Base-by-base conservation (phyloP, 2,113 vertebrate species). In the Oreochromis tanganicae region DNA sequence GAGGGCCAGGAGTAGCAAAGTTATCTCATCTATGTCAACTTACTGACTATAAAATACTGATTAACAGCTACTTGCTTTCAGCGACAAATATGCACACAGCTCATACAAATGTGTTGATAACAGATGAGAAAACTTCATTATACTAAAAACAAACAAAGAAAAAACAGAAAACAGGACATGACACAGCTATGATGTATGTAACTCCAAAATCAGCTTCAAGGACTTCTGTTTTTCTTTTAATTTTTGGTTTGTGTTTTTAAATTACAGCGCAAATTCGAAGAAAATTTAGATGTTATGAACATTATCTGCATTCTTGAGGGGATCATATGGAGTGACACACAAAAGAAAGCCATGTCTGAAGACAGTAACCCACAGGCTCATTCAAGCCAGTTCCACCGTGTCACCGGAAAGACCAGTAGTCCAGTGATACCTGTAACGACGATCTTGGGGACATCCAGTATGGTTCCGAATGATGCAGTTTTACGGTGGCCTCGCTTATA, bases 361-460 rank as follows among this genome's bases (percentile, higher is more conserved):
- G 81, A 91, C 71, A 89, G 85, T 90, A 89, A 90, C 78, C 88
- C 80, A 87, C 36, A 57, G 89, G 85, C 80, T 86, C 21, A 85
- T 84, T 78, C 81, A 88, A 90, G 84, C 85, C 83, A 92, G 85
- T 84, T 85, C 79, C 85, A 88, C 83, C 94, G 56, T 71, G 59
- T 87, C 87, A 94, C 88, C 93, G 87, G 91, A 88, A 84, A 82
- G 88, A 91, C 92, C 88, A 75, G 88, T 57, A 84, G 90, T 90
- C 94, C 93, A 93, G 96, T 95, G 97, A 97, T 99, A 99, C 99
- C 99, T 99, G 99, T 97, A 96, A 98, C 96, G 98, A 98, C 96
- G 98, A 99, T 99, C 98, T 99, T 97, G 97, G 99, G 98, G 96
- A 99, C 97, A 97, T 99, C 99, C 98, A 99, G 98, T 98, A 99